These are phyloP conservation scores for Drosophila baimaii DNA, from an alignment of 1,140 invertebrate species.

Conservation along the genomic window DNA sequence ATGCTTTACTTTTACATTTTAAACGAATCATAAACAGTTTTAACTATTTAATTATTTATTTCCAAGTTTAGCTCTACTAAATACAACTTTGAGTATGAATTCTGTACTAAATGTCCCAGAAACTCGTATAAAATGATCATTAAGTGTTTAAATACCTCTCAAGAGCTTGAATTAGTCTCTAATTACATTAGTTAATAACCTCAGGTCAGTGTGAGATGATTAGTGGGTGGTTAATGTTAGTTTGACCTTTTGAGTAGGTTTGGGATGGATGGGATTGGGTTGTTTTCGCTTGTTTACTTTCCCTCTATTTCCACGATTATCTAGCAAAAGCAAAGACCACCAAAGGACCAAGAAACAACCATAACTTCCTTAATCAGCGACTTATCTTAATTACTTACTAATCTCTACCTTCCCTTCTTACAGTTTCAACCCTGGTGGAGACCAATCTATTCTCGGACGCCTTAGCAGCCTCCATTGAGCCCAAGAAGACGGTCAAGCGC, in stretches of 20 bases:
- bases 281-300: background rate
- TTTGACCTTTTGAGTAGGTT: background rate
- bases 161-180: background rate
- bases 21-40: no score
- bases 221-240: background rate
- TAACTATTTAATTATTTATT: background rate
- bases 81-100: background rate
- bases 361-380: background rate
- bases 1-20: background rate
- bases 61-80: background rate
- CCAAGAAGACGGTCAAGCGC: constrained; percentile 89
- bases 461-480: constrained; percentile 89
- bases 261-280: no score
- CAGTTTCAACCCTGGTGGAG: constrained; percentile 92
- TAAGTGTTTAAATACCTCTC: no score
- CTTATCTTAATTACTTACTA: background rate
- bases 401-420: constrained; percentile 83
- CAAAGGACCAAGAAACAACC: background rate
- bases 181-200: background rate
- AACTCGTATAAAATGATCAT: background rate
- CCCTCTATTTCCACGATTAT: background rate
- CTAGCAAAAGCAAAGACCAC: constrained; percentile 63
- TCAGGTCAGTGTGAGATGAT: no score
- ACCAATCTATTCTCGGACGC: constrained; percentile 97
- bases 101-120: no score